These are phyloP conservation scores for Actenoides hombroni DNA, from an alignment of 2,113 vertebrate genomes.

Conservation along the genomic window DNA sequence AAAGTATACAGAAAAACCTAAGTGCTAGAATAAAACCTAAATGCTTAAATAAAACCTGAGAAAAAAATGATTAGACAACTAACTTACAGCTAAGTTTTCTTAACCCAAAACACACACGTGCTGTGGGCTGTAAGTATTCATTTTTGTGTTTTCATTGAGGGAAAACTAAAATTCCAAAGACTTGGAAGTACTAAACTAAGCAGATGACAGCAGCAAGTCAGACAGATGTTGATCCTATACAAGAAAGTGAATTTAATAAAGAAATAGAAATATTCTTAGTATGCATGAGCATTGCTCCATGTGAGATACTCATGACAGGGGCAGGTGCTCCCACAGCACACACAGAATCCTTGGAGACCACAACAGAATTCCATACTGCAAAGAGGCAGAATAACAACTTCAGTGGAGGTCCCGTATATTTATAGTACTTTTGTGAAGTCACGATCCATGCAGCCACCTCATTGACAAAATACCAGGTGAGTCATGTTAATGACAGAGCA, in stretches of 20 bases:
- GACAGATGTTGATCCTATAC: background rate
- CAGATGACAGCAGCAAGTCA: background rate
- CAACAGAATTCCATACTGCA: background rate
- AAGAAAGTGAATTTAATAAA: background rate
- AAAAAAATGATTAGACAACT: background rate
- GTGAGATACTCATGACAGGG: background rate
- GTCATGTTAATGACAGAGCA: background rate
- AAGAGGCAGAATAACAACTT: background rate
- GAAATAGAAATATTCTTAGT: background rate
- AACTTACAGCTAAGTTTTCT: background rate
- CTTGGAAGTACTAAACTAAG: background rate
- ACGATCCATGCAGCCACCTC: background rate
- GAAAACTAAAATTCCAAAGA: background rate
- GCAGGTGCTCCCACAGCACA: background rate
- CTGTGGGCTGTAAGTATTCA: background rate
- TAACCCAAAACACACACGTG: background rate
- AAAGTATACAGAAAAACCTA: background rate
- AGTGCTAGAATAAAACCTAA: background rate
- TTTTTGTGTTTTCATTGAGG: background rate
- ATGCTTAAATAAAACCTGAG: background rate
- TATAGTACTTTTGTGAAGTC: background rate
- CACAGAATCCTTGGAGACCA: background rate
- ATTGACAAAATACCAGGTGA: rapidly evolving
- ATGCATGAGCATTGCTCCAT: background rate
- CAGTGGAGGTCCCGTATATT: rapidly evolving